Evolutionary conservation across 2,888 invertebrate species (phyloP), one percentile per base, ranked within the genome.

Genomic region (Drosophila sordidapex): DNA sequence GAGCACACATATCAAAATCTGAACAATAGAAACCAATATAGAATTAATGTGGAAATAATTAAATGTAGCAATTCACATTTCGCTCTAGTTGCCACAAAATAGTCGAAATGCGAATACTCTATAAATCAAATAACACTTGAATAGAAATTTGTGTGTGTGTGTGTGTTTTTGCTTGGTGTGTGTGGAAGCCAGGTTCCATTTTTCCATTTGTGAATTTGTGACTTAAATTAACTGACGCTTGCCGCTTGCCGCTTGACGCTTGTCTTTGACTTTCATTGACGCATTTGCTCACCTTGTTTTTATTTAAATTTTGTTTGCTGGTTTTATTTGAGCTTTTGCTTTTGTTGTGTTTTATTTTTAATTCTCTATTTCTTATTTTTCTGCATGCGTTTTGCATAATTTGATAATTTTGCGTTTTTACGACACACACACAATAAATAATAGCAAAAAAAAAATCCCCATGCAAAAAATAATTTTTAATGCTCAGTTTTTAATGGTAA

Each of bases 271-370:
- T 89, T 89, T 88, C 89, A 84, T 84, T 89, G 84, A 84, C 84
- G 84, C 82, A 88, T 84, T 88, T 76, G 89, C 70, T 84, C 84
- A 84, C 84, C 84, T 89, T 87, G 89, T 89, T 87, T 79, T 81
- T 79, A 78, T 77, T 77, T 65, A 81, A 79, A 79, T 79, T 6
- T 29, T 52, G 35, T 64, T 29, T 59, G 56, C 63, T 81, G 70
- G 66, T 54, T 65, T 51, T 49, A 60, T 46, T 46, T 25, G 25
- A 15, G 49, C 76, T 74, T 59, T 70, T 71, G 15, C 10, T 72
- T 56, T 63, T 77, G 46, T 64, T 75, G n/a, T 51, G 13, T 15
- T 43, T 36, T 25, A 49, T 40, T 13, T 56, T 35, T 43, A 57
- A 43, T 58, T 60, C 15, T 51, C 43, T 43, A n/a, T 25, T 40